Evolutionary conservation across 2,113 vertebrate species (phyloP), one percentile per base, ranked within the genome.

Genomic region (Gobio gobio): DNA sequence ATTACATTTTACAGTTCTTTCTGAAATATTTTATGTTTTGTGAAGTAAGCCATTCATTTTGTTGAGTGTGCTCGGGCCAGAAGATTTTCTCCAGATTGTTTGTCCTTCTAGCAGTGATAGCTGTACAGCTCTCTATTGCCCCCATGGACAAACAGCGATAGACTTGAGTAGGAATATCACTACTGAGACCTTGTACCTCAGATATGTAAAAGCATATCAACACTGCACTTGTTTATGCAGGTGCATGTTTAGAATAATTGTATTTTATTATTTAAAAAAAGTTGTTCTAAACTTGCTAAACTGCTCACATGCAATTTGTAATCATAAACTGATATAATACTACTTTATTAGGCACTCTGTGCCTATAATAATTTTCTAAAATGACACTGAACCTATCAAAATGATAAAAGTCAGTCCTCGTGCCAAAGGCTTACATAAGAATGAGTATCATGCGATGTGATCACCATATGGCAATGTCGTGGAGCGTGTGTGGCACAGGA

Each of bases 121-220:
- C 54, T 68, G 2, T 8, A 40, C 22, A 82, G 64, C 80, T 72
- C 49, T 82, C 64, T 82, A 58, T 82, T 49, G 66, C 80, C 80
- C 49, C 80, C 20, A 43, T 82, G 80, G 66, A 66, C 43, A 49
- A 20, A 64, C 9, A 18, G 24, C 10, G 12, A 49, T 10, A 5
- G 18, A 29, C 12, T 75, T 29, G n/a, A 75, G 18, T 13, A 78
- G 12, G 10, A 47, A 45, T 49, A 63, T 79, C 18, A 66, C 24
- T 22, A 16, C 36, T 49, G 24, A 66, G 59, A 33, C 9, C 24
- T 63, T 61, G 58, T 61, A 54, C 22, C n/a, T 76, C 6, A 79
- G 40, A 63, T 47, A 47, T 22, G 20, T 26, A 49, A 66, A 20
- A 22, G 5, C 26, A 3, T 20, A 66, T 49, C 10, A 40, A 22